Evolutionary conservation across 2,797 vertebrate species (phyloP).

Genomic region (Schizopygopsis pylzovi): DNA sequence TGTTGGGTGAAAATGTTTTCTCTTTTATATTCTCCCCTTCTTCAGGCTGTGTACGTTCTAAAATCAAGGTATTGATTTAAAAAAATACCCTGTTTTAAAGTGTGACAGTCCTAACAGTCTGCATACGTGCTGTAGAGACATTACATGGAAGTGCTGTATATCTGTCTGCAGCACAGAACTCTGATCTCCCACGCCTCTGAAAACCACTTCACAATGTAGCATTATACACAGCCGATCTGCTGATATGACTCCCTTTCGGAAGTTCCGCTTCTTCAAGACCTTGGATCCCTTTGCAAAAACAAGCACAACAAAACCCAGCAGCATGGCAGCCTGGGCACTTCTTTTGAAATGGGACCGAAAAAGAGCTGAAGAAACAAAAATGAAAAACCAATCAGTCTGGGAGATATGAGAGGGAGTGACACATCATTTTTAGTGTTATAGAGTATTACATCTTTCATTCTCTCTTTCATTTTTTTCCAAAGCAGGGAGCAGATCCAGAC

Average conservation of each 20-base stretch:
- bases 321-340: not conserved
- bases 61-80: not conserved
- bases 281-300: slow-evolving; percentile 35
- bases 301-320: not conserved
- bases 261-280: slow-evolving; percentile 32
- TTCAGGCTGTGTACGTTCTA: not conserved
- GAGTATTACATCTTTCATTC: slow-evolving; percentile 29
- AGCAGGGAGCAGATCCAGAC: slow-evolving; percentile 64
- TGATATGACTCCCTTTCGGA: slow-evolving; percentile 20
- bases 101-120: slow-evolving; percentile 2
- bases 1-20: not conserved
- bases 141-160: slow-evolving; percentile 42
- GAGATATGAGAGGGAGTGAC: slow-evolving; percentile 32
- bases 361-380: slow-evolving; percentile 13
- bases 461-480: slow-evolving; percentile 53
- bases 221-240: slow-evolving; percentile 28
- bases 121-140: slow-evolving; percentile 32
- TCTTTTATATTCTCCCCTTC: not conserved
- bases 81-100: not conserved
- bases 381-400: slow-evolving; percentile 44
- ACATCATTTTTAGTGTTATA: slow-evolving; percentile 3
- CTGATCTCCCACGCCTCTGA: slow-evolving; percentile 33
- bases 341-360: slow-evolving; percentile 1
- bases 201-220: slow-evolving; percentile 44
- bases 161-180: slow-evolving; percentile 17